Percentiles rank a stretch among this genome's conserved stretches.
phyloP scores from a whole-genome alignment of 2,888 invertebrate genomes.

The Bunonema sp. region DNA sequence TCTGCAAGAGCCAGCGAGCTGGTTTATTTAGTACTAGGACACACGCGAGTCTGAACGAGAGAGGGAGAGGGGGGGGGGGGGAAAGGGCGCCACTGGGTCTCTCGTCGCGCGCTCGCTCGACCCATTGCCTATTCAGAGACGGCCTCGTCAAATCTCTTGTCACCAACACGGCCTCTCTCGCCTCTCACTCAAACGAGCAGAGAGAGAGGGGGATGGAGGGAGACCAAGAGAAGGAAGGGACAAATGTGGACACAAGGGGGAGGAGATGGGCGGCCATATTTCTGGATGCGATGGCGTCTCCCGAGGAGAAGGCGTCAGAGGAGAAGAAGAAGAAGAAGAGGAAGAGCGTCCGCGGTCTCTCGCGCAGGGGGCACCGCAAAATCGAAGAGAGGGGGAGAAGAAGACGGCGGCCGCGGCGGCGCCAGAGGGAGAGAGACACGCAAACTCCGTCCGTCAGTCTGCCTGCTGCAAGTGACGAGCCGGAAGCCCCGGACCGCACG shows the following conservation, averaged over 20 bases:
- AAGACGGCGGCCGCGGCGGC: neutral
- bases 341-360: neutral
- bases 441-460: too few species aligned
- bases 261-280: too few species aligned
- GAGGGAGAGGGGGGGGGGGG: neutral
- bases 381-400: neutral
- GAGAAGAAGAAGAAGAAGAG: neutral
- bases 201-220: neutral
- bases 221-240: too few species aligned
- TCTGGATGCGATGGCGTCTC: conserved; percentile 1
- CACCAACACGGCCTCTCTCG: neutral
- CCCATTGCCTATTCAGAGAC: neutral
- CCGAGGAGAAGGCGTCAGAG: neutral
- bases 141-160: neutral
- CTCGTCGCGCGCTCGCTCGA: neutral
- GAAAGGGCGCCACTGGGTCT: too few species aligned
- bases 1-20: too few species aligned
- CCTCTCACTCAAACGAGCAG: neutral
- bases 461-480: too few species aligned
- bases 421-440: too few species aligned
- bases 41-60: neutral
- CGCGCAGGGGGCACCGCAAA: neutral
- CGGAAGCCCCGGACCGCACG: too few species aligned
- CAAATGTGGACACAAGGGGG: too few species aligned
- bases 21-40: too few species aligned